Evolutionary conservation across 2,797 vertebrate species (phyloP), one percentile per base, ranked within the genome.

Genomic region (Gymnothorax javanicus): DNA sequence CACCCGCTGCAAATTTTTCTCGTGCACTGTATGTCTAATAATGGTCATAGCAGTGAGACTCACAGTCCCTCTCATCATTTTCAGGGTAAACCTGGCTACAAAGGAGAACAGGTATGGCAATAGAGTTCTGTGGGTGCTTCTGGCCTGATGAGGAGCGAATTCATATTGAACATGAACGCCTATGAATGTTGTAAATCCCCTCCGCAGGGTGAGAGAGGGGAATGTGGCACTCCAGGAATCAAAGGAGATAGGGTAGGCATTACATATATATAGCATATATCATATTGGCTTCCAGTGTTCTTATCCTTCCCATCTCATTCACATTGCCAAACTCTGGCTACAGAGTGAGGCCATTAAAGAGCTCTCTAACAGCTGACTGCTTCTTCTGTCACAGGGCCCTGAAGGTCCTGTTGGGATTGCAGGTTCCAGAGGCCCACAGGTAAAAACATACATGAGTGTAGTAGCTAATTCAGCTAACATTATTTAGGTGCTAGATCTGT

Each of bases 31-130:
- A 27, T 62, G 12, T 86, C 43, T 84, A 56, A 84, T 67, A 77
- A 43, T 43, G 33, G 87, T 87, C 11, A 82, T 87, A 2, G 27
- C 1, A 85, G 60, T 89, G 8, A 27, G 33, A 90, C 92, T 88
- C 89, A 0, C 15, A 9, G 12, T 15, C 23, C 0, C 93, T 81
- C 94, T 90, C 90, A 92, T 88, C 86, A 85, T 90, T 93, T 90
- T 11, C 90, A 99, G 98, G 97, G 97, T 2, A 97, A 97, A 93
- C 93, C 96, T 87, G 98, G 98, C 91, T 96, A 97, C 91, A 98
- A 97, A 95, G 98, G 98, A 94, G 97, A 98, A 64, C 95, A 96
- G 97, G 98, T 98, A 95, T 57, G 88, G 85, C 9, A 69, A 85
- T 85, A 25, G 64, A 0, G 62, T 87, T 11, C 71, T 75, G 13